Evolutionary conservation across 2,888 invertebrate genomes (phyloP), one percentile per base, ranked within the genome.

Genomic region (Apoda limacodes): DNA sequence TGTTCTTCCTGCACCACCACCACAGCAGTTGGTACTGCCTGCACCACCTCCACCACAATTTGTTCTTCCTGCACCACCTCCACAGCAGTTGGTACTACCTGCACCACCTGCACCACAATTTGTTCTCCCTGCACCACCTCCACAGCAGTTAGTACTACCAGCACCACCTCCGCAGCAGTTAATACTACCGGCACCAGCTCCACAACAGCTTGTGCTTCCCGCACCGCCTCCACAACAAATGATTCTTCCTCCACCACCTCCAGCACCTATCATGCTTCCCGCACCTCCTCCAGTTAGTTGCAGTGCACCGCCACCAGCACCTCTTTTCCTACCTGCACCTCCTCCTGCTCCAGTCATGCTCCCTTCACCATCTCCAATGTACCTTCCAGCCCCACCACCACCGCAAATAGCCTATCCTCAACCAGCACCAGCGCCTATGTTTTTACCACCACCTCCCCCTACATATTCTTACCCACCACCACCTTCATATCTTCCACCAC

Each of bases 381-480:
- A 41, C 4, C 41, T 43, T 4, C 45, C 51, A 1, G 39, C 48
- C 3, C 44, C 46, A 1, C 30, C 40, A 1, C 45, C 48, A n/a
- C 13, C 25, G 7, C 37, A 35, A 19, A 3, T 45, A 5, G 42
- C n/a, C n/a, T n/a, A n/a, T n/a, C 37, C 44, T 3, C 42, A 41
- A 3, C 45, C 46, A 2, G 50, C 56, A 1, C 49, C 46, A 0
- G 41, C 50, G 3, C 66, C 67, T 4, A 35, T 66, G 9, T 31
- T 68, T 1, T 59, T 66, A 0, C 60, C 62, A 0, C 39, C 58
- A 0, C 56, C 66, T 0, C 52, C 60, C 0, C 42, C 52, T 0
- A 52, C 46, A 10, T 28, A 49, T 3, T 55, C 57, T n/a, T n/a
- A n/a, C n/a, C n/a, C n/a, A n/a, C 29, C 29, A 13, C 4, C 13